Conservation (phyloP, 1,140 invertebrate genomes). For the Atopsyche davidsoni region DNA sequence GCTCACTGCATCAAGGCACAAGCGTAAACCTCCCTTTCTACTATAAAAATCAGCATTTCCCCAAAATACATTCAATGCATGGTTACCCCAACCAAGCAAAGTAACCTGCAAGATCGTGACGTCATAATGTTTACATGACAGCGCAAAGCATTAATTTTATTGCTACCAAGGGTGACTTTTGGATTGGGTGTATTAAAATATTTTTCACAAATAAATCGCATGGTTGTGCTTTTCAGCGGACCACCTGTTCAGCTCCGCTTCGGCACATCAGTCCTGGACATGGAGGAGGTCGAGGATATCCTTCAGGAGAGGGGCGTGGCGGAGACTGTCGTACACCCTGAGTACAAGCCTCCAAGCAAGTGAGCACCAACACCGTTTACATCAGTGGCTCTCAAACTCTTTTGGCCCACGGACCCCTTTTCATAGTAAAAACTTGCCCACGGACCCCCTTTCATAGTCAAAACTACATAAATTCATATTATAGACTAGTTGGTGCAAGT, state of each 20-base stretch:
- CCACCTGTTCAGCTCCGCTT: conserved; percentile 14
- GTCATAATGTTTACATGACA: neutral
- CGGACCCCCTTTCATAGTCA: neutral
- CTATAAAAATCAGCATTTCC: neutral
- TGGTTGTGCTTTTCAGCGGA: conserved; percentile 18
- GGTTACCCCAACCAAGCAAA: too few species aligned
- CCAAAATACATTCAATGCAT: neutral
- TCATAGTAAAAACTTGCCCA: neutral
- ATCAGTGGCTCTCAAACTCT: neutral
- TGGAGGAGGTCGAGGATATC: conserved; percentile 21
- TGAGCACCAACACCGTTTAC: conserved; percentile 5
- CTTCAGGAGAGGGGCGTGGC: conserved; percentile 13
- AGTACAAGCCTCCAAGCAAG: conserved; percentile 27
- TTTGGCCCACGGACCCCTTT: neutral
- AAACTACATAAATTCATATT: neutral
- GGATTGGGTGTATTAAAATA: too few species aligned
- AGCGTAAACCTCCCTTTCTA: conserved; percentile 5
- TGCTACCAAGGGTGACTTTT: too few species aligned
- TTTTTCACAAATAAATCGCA: too few species aligned
- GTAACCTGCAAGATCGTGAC: neutral
- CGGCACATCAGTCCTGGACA: conserved; percentile 14
- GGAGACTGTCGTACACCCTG: conserved; percentile 19
- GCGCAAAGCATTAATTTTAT: neutral
- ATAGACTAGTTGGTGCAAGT: neutral
- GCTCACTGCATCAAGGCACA: conserved; percentile 30